A percentile compares a stretch with the other conserved stretches of the same genome.
Evolutionary conservation across 1,140 invertebrate genomes (phyloP).

Genomic region (Scaptomyza hsui): DNA sequence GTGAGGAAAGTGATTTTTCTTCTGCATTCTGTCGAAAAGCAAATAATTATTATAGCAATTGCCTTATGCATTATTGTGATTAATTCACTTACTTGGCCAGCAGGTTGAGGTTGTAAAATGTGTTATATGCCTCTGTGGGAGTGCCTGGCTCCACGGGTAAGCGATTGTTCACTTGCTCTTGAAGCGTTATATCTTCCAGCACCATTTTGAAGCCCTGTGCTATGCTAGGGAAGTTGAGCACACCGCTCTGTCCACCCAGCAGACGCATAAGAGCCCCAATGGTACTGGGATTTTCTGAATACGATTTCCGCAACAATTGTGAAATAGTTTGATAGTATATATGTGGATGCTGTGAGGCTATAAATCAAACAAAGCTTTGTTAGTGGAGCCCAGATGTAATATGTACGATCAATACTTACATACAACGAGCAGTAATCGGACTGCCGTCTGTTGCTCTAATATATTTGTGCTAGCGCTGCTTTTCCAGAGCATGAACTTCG

Average conservation of each 20-base stretch:
- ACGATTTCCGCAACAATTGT: conserved; percentile 68
- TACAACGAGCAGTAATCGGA: conserved; percentile 82
- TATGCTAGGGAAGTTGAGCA: conserved; percentile 84
- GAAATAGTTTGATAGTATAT: conserved; percentile 83
- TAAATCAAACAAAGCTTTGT: neutral
- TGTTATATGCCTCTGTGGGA: conserved; percentile 69
- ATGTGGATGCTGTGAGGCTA: conserved; percentile 77
- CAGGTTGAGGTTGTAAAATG: conserved; percentile 73
- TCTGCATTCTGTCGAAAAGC: conserved; percentile 64
- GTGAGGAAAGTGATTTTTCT: conserved; percentile 61
- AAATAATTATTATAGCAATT: neutral
- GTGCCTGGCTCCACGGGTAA: conserved; percentile 46
- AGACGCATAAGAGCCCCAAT: conserved; percentile 85
- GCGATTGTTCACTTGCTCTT: conserved; percentile 76
- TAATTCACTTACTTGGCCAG: conserved; percentile 55
- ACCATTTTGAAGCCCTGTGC: conserved; percentile 85
- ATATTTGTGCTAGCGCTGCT: conserved; percentile 71
- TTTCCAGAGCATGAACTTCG: conserved; percentile 79
- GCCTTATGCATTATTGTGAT: neutral
- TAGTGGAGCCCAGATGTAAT: neutral
- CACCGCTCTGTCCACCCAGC: conserved; percentile 84
- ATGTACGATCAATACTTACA: conserved; percentile 52
- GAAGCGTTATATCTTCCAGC: conserved; percentile 75
- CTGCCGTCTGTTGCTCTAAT: conserved; percentile 85
- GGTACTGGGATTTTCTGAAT: conserved; percentile 60